Percentiles rank a stretch among this genome's conserved stretches.
Evolutionary conservation across 2,113 vertebrate genomes (phyloP).

Genomic region (Emberiza fucata): DNA sequence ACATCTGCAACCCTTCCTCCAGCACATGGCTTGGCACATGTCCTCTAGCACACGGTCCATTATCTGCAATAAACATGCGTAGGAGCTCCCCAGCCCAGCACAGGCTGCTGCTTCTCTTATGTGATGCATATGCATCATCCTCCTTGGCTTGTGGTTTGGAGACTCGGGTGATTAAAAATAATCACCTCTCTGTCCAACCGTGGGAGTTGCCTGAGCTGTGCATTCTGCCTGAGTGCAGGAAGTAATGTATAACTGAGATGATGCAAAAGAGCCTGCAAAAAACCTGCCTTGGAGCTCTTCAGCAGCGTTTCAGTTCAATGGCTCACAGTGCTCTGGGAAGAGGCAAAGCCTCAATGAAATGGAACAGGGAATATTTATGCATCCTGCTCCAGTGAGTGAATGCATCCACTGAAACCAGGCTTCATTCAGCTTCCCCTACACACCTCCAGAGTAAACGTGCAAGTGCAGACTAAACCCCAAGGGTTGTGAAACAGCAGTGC

Average conservation of each 20-base stretch:
- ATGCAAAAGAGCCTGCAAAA: conserved; percentile 44
- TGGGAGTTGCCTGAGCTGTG: not conserved
- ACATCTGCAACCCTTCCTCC: conserved; percentile 15
- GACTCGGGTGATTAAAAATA: conserved; percentile 27
- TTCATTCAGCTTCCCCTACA: not conserved
- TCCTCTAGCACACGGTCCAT: not conserved
- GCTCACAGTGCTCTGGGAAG: not conserved
- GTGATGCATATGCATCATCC: not conserved
- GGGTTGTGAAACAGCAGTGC: not conserved
- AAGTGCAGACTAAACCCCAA: not conserved
- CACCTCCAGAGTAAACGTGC: not conserved
- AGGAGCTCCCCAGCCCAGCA: not conserved
- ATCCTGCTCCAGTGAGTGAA: not conserved
- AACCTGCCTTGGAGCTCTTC: conserved; percentile 44
- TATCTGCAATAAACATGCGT: not conserved
- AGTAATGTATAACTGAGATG: conserved; percentile 18
- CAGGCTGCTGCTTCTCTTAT: not conserved
- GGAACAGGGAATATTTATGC: not conserved
- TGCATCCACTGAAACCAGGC: not conserved
- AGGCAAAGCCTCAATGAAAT: not conserved
- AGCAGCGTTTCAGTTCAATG: not conserved
- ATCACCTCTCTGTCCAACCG: not conserved
- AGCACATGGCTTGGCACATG: conserved; percentile 1
- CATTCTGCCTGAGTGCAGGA: not conserved
- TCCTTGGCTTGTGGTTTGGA: conserved; percentile 37